phyloP scores from a whole-genome alignment of 2,888 invertebrate species.

The Dexiosoma caninum region DNA sequence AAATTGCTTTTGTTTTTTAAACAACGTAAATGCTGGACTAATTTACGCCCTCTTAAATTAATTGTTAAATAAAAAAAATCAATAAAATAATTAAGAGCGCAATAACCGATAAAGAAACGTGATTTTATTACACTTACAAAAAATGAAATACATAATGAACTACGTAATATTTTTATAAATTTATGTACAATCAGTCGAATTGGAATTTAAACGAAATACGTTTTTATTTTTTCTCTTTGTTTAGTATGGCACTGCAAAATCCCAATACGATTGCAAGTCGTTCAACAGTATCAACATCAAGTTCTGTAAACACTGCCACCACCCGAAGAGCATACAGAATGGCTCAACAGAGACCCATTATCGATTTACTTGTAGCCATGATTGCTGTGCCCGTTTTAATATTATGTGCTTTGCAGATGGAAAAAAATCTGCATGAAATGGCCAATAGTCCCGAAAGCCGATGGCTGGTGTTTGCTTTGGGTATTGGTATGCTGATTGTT shows the following conservation, averaged over 20 bases:
- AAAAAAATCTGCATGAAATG: slow-evolving; percentile 77
- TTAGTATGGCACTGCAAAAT: slow-evolving; percentile 76
- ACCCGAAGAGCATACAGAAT: slow-evolving; percentile 55
- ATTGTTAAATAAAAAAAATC: slow-evolving; percentile 4
- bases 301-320: slow-evolving; percentile 28
- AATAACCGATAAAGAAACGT: slow-evolving; percentile 35
- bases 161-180: slow-evolving; percentile 5
- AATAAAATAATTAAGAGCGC: not conserved
- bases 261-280: slow-evolving; percentile 71
- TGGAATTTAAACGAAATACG: not conserved
- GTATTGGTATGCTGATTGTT: slow-evolving; percentile 77
- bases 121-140: slow-evolving; percentile 30
- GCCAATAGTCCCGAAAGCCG: slow-evolving; percentile 73
- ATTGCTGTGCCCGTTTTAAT: slow-evolving; percentile 77
- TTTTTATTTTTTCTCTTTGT: slow-evolving; percentile 5
- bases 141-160: slow-evolving; percentile 9
- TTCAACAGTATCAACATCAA: slow-evolving; percentile 60
- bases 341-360: slow-evolving; percentile 73
- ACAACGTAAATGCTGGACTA: not conserved
- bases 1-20: not conserved
- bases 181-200: too few relatives aligned
- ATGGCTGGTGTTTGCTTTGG: slow-evolving; percentile 78
- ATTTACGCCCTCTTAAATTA: slow-evolving; percentile 7
- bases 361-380: slow-evolving; percentile 78
- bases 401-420: slow-evolving; percentile 77